Percentiles rank a stretch among this genome's conserved stretches.
Evolutionary conservation across 2,888 invertebrate genomes (phyloP).

Genomic region (Caradrina clavipalpis): DNA sequence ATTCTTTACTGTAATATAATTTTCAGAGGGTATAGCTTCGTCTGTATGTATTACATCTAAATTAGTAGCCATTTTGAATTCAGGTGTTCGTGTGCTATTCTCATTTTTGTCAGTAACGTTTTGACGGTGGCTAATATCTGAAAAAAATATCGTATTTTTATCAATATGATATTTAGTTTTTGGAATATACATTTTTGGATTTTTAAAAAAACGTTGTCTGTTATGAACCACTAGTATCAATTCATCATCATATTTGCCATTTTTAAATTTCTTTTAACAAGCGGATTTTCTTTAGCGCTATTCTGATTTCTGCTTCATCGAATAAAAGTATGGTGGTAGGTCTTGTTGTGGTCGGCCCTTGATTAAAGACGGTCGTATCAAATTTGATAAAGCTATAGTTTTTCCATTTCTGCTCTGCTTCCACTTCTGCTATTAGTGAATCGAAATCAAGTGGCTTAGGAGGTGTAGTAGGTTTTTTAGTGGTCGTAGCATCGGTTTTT

Average conservation of each 20-base stretch:
- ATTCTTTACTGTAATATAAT: no score
- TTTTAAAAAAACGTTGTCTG: no score
- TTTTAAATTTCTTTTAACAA: constrained; percentile 75
- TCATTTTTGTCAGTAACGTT: neutral
- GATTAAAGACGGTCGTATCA: neutral
- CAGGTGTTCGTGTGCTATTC: neutral
- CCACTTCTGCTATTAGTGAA: neutral
- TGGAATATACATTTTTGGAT: no score
- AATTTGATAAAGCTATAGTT: constrained; percentile 17
- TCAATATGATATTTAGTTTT: no score
- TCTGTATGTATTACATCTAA: neutral
- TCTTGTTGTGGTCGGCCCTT: constrained; percentile 25
- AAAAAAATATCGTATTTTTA: no score
- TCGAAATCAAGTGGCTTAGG: neutral
- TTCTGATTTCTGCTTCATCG: constrained; percentile 74
- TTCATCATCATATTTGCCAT: constrained; percentile 67
- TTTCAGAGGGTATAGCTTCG: neutral
- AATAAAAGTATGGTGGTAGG: constrained; percentile 67
- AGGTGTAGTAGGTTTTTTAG: no score
- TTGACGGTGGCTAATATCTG: constrained; percentile 26
- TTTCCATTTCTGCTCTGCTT: neutral
- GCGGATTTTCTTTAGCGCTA: constrained; percentile 75
- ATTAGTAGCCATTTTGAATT: neutral
- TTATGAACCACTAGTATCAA: no score
- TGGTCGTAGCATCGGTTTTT: no score